Percentiles rank a stretch among this genome's conserved stretches.
phyloP scores from a whole-genome alignment of 2,113 vertebrate species.

The Taurulus bubalis region DNA sequence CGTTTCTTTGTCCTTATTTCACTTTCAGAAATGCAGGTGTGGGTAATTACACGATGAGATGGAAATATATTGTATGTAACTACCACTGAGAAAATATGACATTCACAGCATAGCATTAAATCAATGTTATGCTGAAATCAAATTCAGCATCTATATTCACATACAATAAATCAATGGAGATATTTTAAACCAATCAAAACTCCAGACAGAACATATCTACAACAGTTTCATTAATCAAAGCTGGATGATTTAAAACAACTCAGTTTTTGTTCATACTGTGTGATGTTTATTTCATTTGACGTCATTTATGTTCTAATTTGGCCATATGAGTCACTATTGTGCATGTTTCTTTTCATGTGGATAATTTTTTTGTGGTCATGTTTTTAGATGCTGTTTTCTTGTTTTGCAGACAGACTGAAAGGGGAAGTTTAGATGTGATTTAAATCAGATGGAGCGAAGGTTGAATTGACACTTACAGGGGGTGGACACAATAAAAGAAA shows the following conservation, averaged over 20 bases:
- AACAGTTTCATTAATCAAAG: conserved; percentile 6
- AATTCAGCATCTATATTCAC: conserved; percentile 1
- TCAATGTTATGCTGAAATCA: background rate
- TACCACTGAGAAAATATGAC: conserved; percentile 61
- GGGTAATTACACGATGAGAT: conserved; percentile 68
- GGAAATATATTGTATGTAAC: conserved; percentile 78
- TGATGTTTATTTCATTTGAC: conserved; percentile 31
- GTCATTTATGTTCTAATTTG: conserved; percentile 25
- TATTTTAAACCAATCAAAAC: background rate
- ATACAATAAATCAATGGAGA: background rate
- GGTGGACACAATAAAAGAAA: conserved; percentile 15
- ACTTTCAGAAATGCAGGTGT: conserved; percentile 74
- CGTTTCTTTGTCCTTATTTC: conserved; percentile 76
- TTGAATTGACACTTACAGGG: background rate
- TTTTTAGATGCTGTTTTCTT: conserved; percentile 37
- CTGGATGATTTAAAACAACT: conserved; percentile 10
- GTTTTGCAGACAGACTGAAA: conserved; percentile 55
- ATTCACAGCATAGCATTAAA: background rate
- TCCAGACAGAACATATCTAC: background rate
- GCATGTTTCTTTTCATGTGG: conserved; percentile 26
- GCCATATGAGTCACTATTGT: conserved; percentile 25
- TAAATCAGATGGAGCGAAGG: background rate
- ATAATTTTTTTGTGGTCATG: conserved; percentile 30
- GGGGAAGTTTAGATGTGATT: conserved; percentile 40
- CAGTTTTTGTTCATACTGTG: conserved; percentile 14